Conservation (phyloP, 2,113 vertebrate genomes). For the Pseudorectes ferrugineus region DNA sequence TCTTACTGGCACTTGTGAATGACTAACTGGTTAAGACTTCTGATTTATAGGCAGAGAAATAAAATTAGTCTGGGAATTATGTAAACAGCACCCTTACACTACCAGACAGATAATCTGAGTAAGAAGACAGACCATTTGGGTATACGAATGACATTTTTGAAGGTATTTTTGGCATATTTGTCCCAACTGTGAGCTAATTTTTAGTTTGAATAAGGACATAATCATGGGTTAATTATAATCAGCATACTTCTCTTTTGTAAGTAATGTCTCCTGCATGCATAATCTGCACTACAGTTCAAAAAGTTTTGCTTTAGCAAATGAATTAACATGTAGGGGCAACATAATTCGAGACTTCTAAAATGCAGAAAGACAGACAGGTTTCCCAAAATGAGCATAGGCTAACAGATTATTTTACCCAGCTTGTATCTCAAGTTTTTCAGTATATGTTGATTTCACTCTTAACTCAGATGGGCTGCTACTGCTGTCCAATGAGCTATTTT, state of each 20-base stretch:
- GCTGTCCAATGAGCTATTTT: not conserved
- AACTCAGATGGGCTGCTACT: not conserved
- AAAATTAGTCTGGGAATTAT: slow-evolving; percentile 20
- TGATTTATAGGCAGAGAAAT: slow-evolving; percentile 29
- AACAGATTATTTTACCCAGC: not conserved
- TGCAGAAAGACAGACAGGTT: not conserved
- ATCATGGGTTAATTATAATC: slow-evolving; percentile 52
- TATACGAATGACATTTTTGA: slow-evolving; percentile 4
- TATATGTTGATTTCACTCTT: not conserved
- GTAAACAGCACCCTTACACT: not conserved
- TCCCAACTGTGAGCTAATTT: slow-evolving; percentile 24
- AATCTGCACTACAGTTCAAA: not conserved
- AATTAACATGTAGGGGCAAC: not conserved
- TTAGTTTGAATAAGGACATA: slow-evolving; percentile 30
- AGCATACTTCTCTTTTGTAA: slow-evolving; percentile 17
- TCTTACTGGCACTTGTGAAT: slow-evolving; percentile 9
- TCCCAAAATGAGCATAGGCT: not conserved
- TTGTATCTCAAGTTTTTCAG: not conserved
- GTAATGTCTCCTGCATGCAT: slow-evolving; percentile 30
- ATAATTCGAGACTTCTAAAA: not conserved
- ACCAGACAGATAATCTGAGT: not conserved
- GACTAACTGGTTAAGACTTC: slow-evolving; percentile 2
- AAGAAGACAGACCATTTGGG: not conserved
- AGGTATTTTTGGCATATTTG: slow-evolving; percentile 28
- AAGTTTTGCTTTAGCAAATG: slow-evolving; percentile 20